Percentiles rank a stretch among this genome's conserved stretches.
Conservation (phyloP, 2,113 vertebrate species). For the Hyperopisus bebe region DNA sequence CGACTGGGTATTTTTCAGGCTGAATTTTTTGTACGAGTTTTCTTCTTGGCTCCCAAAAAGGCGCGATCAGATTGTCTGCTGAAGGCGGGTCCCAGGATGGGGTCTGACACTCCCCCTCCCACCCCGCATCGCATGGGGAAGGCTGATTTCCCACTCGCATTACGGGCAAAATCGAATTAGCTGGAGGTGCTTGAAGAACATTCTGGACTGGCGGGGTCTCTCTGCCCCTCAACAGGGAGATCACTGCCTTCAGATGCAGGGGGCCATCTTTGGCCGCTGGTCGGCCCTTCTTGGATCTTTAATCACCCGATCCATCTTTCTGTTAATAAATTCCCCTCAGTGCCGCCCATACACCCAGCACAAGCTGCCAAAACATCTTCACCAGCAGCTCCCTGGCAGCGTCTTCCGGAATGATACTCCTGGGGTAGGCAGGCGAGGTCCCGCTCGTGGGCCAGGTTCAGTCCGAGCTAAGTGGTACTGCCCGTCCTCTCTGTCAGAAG, state of each 20-base stretch:
- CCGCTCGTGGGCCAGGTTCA: constrained; percentile 47
- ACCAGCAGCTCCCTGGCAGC: constrained; percentile 49
- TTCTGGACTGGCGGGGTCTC: background rate
- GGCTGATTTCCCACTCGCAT: background rate
- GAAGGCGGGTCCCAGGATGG: background rate
- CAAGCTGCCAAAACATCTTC: constrained; percentile 47
- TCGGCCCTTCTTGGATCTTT: constrained; percentile 53
- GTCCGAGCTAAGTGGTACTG: constrained; percentile 61
- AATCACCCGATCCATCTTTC: constrained; percentile 62
- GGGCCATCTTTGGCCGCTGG: constrained; percentile 36
- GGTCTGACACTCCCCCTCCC: background rate
- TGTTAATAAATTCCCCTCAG: constrained; percentile 53
- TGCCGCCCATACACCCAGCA: constrained; percentile 10
- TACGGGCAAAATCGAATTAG: background rate
- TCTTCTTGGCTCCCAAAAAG: background rate
- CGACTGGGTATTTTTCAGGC: background rate
- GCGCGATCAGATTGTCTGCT: too few species aligned
- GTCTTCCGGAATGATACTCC: constrained; percentile 37
- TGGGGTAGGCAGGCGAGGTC: constrained; percentile 57
- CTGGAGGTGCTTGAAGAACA: background rate
- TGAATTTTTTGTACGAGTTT: background rate
- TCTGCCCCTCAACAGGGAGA: background rate
- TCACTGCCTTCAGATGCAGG: background rate
- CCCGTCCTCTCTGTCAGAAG: constrained; percentile 52
- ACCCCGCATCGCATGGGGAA: background rate